phyloP scores from a whole-genome alignment of 2,113 vertebrate genomes.

The Rhinogobius similis region DNA sequence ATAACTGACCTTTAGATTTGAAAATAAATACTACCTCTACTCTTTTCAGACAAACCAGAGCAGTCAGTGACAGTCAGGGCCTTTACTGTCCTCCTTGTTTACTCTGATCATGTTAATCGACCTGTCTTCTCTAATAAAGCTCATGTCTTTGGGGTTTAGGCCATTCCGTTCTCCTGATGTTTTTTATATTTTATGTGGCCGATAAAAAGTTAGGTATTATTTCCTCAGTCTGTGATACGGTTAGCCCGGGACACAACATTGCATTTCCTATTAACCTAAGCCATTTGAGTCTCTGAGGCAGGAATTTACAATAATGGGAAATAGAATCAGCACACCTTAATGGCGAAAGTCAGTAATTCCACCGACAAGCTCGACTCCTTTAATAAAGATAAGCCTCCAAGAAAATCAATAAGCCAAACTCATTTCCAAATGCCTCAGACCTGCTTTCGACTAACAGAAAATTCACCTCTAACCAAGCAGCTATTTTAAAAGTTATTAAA shows the following conservation, averaged over 20 bases:
- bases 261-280: slow-evolving; percentile 37
- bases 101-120: neutral
- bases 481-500: slow-evolving; percentile 17
- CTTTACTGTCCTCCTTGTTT: neutral
- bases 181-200: neutral
- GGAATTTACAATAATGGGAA: slow-evolving; percentile 57
- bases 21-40: too few species aligned
- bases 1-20: neutral
- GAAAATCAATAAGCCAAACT: slow-evolving; percentile 66
- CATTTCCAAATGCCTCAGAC: slow-evolving; percentile 46
- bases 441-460: slow-evolving; percentile 41
- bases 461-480: slow-evolving; percentile 31
- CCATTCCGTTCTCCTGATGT: neutral
- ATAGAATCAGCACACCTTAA: slow-evolving; percentile 56
- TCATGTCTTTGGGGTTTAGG: neutral
- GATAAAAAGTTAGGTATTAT: slow-evolving; percentile 9
- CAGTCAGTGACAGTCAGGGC: too few species aligned
- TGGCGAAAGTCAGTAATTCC: slow-evolving; percentile 53
- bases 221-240: slow-evolving; percentile 13
- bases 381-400: slow-evolving; percentile 63
- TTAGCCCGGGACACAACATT: slow-evolving; percentile 14
- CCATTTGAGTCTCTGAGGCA: slow-evolving; percentile 29
- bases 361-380: slow-evolving; percentile 52
- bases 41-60: neutral
- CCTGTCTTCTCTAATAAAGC: neutral